Evolutionary conservation across 2,888 invertebrate species (phyloP).

Genomic region (Xanthorhoe spadicearia): DNA sequence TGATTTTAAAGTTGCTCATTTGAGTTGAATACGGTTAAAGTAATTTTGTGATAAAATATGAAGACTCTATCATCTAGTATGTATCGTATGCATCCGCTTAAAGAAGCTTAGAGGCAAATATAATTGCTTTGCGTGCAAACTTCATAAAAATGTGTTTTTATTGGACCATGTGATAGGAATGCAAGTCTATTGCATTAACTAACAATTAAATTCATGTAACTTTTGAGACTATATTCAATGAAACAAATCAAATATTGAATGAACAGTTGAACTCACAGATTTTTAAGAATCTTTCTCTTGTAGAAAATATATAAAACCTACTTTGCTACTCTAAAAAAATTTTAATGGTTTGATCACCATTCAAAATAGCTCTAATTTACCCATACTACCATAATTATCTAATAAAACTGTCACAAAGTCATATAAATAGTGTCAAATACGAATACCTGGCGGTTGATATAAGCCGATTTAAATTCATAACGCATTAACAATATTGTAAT

Average conservation of each 20-base stretch:
- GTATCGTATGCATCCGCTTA: neutral
- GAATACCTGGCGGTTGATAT: slow-evolving; percentile 27
- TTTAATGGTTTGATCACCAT: slow-evolving; percentile 3
- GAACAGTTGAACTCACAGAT: too few relatives aligned
- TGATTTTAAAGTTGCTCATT: neutral
- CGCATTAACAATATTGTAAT: slow-evolving; percentile 37
- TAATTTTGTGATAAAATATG: neutral
- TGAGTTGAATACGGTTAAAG: neutral
- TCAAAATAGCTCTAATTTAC: slow-evolving; percentile 7
- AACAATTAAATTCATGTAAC: neutral
- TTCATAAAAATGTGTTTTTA: slow-evolving; percentile 22
- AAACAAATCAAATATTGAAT: neutral
- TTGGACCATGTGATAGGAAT: slow-evolving; percentile 1
- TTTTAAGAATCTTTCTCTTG: too few relatives aligned
- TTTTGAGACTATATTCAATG: neutral
- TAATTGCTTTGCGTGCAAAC: neutral
- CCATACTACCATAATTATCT: slow-evolving; percentile 8
- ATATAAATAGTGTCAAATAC: slow-evolving; percentile 25
- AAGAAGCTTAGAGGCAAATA: neutral
- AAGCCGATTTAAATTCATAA: slow-evolving; percentile 36
- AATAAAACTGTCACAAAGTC: slow-evolving; percentile 26
- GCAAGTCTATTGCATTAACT: neutral
- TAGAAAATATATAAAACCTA: neutral
- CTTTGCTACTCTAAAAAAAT: neutral
- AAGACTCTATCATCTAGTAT: neutral